Conservation (phyloP, 64 coral and sea anemone species). For the Hydrozoanthus tunicans region DNA sequence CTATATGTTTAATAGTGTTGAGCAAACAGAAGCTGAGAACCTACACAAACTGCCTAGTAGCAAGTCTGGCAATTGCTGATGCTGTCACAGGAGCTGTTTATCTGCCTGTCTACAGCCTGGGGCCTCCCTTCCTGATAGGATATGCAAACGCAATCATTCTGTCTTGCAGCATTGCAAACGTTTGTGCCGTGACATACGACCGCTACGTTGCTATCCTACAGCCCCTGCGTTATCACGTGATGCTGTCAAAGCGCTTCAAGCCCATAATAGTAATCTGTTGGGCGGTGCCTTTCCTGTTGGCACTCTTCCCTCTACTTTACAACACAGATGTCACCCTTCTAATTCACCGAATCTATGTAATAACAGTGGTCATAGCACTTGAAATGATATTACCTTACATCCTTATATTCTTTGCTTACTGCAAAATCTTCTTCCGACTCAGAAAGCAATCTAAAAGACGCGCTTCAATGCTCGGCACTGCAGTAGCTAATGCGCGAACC, state of each 20-base stretch:
- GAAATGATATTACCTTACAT: constrained; percentile 22
- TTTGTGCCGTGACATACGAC: constrained; percentile 26
- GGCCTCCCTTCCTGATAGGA: constrained; percentile 1
- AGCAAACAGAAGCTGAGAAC: constrained; percentile 29
- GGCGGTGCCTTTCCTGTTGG: not conserved
- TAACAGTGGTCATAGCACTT: not conserved
- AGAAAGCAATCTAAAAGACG: constrained; percentile 16
- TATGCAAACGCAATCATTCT: constrained; percentile 25
- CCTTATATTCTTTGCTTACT: constrained; percentile 21
- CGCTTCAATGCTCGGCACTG: not conserved
- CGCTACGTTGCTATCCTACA: constrained; percentile 16
- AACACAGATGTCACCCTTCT: constrained; percentile 10
- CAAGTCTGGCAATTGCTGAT: constrained; percentile 26
- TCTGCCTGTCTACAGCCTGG: constrained; percentile 1
- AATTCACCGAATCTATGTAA: constrained; percentile 19
- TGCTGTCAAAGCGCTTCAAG: constrained; percentile 4
- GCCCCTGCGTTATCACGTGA: not conserved
- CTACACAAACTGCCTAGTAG: constrained; percentile 5
- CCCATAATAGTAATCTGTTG: constrained; percentile 8
- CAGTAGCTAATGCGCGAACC: not conserved
- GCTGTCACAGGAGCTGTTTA: constrained; percentile 19
- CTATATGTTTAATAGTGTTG: not conserved
- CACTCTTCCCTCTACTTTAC: constrained; percentile 21
- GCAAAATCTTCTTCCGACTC: not conserved
- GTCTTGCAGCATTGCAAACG: constrained; percentile 27